A percentile compares a stretch with the other conserved stretches of the same genome.
phyloP scores from a whole-genome alignment of 2,888 invertebrate genomes.

The Parnassius smintheus region DNA sequence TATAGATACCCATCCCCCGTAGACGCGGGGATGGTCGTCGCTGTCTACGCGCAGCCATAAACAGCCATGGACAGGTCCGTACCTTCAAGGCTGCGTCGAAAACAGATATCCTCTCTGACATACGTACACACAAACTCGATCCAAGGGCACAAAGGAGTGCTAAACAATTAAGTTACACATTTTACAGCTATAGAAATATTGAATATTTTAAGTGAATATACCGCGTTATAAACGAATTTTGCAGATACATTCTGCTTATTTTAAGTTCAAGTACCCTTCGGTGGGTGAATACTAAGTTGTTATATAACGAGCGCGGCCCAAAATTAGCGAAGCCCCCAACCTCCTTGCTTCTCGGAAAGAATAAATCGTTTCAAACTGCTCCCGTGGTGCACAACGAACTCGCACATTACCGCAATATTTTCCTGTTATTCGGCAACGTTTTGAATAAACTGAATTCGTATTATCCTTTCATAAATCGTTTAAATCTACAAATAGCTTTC shows the following conservation, averaged over 20 bases:
- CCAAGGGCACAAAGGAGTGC: no score
- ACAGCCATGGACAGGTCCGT: no score
- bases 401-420: slow-evolving; percentile 28
- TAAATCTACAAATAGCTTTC: slow-evolving; percentile 28
- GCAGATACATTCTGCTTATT: no score
- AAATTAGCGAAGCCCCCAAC: slow-evolving; percentile 10
- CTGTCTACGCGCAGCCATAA: no score
- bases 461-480: slow-evolving; percentile 28
- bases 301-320: slow-evolving; percentile 14
- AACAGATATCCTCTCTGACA: no score
- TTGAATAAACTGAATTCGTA: slow-evolving; percentile 26
- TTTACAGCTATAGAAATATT: neutral
- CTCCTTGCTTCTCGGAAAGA: slow-evolving; percentile 13
- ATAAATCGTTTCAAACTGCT: slow-evolving; percentile 25
- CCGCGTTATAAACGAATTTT: neutral
- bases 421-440: slow-evolving; percentile 29
- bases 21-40: no score
- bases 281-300: slow-evolving; percentile 8
- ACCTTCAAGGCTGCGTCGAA: no score
- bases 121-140: no score
- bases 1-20: no score
- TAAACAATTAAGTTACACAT: no score
- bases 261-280: no score
- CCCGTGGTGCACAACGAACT: slow-evolving; percentile 18
- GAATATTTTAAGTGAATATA: neutral